Conservation (phyloP, 2,113 vertebrate species). For the Sylvietta virens region DNA sequence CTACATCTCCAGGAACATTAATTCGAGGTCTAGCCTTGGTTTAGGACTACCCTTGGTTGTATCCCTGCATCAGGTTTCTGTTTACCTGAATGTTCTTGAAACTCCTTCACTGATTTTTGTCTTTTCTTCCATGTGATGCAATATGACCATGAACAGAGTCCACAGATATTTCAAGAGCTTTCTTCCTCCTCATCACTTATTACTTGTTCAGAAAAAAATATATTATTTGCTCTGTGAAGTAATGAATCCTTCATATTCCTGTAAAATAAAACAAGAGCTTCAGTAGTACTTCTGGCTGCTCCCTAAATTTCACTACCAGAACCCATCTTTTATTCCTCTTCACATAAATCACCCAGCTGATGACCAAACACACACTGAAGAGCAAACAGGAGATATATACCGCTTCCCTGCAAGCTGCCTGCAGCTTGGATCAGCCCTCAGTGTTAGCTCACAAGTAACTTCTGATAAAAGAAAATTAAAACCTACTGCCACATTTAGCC, state of each 20-base stretch:
- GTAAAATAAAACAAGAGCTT: background rate
- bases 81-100: background rate
- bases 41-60: background rate
- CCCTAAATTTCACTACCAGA: background rate
- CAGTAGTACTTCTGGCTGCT: background rate
- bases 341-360: background rate
- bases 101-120: background rate
- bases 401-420: background rate
- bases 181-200: background rate
- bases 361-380: rapidly evolving
- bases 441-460: background rate
- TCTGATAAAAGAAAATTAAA: background rate
- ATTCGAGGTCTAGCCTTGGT: background rate
- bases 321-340: background rate
- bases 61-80: background rate
- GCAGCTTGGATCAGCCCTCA: background rate
- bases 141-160: background rate
- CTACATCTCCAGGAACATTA: background rate
- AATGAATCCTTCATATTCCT: background rate
- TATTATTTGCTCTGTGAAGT: background rate
- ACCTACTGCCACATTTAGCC: background rate
- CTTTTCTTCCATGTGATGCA: background rate
- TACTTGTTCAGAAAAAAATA: background rate
- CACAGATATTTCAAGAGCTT: background rate
- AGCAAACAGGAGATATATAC: background rate